Base-by-base conservation (phyloP, 2,797 vertebrate genomes). In the Luscinia megarhynchos region DNA sequence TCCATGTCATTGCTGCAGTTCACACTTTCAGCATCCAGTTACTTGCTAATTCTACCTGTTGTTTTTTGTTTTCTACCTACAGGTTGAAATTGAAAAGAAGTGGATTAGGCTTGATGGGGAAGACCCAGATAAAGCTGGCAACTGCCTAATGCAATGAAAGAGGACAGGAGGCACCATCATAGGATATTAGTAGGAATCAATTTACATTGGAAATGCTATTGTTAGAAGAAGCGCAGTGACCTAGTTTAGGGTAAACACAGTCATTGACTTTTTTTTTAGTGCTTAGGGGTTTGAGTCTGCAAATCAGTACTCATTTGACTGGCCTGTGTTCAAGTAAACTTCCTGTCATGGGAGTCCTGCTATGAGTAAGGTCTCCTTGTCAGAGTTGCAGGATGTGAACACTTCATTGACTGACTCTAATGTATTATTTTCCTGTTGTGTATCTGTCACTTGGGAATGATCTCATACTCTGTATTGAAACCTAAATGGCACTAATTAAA, bases 71-170 rank as follows among this genome's bases (percentile, higher is more conserved):
- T 97, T 93, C 68, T 80, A 14, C 26, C 58, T 95, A 46, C 93
- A 99, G 99, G 98, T 99, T 97, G 99, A 99, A 97, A 99, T 99
- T 92, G 99, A 99, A 96, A 99, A 98, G 98, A 99, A 99, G 95
- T 98, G 98, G 98, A 99, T 99, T 94, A 98, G 98, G 84, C 98
- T 98, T 27, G 98, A 98, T 73, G 98, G 98, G 95, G 98, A 98
- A 21, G 99, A 99, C 93, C 97, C 98, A 43, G 97, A 98, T 92
- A 99, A 97, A 93, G 97, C 98, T 29, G 98, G 98, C 36, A 98
- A 98, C 83, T 99, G 99, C 61, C 93, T 98, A 79, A 98, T 98
- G 84, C 99, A 99, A 96, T 99, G 98, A 98, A 74, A 89, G 69
- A 78, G 61, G 20, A 74, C 58, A 77, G 72, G n/a, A 87, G 69